These are phyloP conservation scores for Suricata suricatta DNA, from an alignment of 2,113 vertebrate genomes.

Conservation along the genomic window DNA sequence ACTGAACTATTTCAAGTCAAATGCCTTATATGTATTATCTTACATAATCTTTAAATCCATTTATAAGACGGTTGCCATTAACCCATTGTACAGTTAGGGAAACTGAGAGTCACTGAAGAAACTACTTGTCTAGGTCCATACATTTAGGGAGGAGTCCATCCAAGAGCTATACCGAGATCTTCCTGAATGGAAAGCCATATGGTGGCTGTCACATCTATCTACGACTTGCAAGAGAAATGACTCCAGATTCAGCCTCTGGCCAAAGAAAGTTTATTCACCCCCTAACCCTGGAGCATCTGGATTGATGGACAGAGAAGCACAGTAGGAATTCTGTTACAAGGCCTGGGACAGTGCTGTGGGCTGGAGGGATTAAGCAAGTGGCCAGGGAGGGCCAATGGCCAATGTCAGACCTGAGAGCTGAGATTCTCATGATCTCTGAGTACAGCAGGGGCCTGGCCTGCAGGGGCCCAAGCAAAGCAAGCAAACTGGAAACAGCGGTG, in stretches of 20 bases:
- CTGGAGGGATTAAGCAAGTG: too few relatives aligned
- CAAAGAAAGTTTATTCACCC: not conserved
- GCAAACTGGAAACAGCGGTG: not conserved
- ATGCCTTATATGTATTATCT: not conserved
- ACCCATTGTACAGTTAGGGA: not conserved
- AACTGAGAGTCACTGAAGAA: not conserved
- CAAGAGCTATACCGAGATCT: not conserved
- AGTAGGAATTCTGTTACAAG: not conserved
- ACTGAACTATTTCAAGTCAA: not conserved
- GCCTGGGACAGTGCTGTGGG: too few relatives aligned
- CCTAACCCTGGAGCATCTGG: not conserved
- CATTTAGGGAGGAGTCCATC: not conserved
- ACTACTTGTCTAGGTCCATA: not conserved
- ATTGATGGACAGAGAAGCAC: not conserved
- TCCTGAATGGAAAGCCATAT: not conserved
- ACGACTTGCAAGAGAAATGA: not conserved
- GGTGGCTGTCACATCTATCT: not conserved
- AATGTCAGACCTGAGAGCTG: too few relatives aligned
- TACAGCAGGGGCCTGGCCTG: too few relatives aligned
- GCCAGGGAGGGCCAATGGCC: rapidly evolving
- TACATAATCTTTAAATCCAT: not conserved
- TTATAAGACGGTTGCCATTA: not conserved
- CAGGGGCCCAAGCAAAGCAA: not conserved
- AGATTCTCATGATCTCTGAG: not conserved
- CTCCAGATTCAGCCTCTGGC: not conserved